These are phyloP conservation scores for Anolis sagrei DNA, from an alignment of 2,113 vertebrate species.

Conservation along the genomic window DNA sequence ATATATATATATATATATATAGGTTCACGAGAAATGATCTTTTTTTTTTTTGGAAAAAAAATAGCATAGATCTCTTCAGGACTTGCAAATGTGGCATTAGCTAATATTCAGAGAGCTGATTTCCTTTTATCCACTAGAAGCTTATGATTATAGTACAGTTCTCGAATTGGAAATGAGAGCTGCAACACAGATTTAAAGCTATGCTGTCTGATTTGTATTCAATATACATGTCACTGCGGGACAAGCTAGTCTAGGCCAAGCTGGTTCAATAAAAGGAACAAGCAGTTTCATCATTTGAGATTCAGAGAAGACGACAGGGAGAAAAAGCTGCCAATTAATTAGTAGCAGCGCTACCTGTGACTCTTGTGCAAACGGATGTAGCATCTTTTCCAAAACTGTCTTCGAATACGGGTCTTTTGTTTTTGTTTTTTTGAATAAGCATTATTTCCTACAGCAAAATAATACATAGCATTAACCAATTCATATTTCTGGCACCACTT, in stretches of 20 bases:
- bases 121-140: slow-evolving; percentile 91
- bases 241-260: slow-evolving; percentile 82
- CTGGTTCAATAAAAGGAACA: slow-evolving; percentile 75
- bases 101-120: slow-evolving; percentile 94
- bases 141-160: slow-evolving; percentile 92
- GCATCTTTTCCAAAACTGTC: slow-evolving; percentile 56
- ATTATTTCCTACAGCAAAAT: slow-evolving; percentile 49
- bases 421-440: slow-evolving; percentile 20
- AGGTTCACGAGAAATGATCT: slow-evolving; percentile 89
- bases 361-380: slow-evolving; percentile 54
- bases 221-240: slow-evolving; percentile 91
- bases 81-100: slow-evolving; percentile 99
- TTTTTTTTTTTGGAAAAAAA: slow-evolving; percentile 73
- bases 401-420: slow-evolving; percentile 37
- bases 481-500: slow-evolving; percentile 52
- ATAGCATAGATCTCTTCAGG: slow-evolving; percentile 89
- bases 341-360: slow-evolving; percentile 68
- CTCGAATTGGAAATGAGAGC: slow-evolving; percentile 94
- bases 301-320: slow-evolving; percentile 31
- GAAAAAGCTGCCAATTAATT: slow-evolving; percentile 73
- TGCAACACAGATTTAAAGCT: slow-evolving; percentile 83
- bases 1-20: slow-evolving; percentile 63
- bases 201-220: slow-evolving; percentile 94
- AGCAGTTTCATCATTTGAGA: slow-evolving; percentile 74
- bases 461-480: background rate